Evolutionary conservation across 2,797 vertebrate species (phyloP).

Genomic region (Caiman crocodilus): DNA sequence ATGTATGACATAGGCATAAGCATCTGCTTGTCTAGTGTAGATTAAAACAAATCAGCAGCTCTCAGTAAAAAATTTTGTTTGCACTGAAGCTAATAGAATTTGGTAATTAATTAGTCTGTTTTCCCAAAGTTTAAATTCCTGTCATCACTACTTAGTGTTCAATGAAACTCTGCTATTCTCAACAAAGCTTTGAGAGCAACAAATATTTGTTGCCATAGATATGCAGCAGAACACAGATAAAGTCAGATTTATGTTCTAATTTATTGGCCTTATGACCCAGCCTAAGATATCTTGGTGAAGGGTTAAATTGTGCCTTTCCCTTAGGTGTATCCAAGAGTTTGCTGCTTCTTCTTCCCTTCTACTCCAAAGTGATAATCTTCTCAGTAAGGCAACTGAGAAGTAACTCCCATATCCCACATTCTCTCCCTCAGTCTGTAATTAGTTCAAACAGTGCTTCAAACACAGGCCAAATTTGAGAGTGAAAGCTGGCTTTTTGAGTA

Average conservation of each 20-base stretch:
- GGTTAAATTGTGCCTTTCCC: not conserved
- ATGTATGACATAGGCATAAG: too few species aligned
- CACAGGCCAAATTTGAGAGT: not conserved
- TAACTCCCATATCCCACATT: too few species aligned
- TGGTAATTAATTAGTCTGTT: slow-evolving; percentile 37
- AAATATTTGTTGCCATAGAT: slow-evolving; percentile 64
- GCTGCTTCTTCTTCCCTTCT: too few species aligned
- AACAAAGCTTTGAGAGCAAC: slow-evolving; percentile 15
- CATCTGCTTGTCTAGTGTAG: too few species aligned
- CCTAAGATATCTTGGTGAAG: not conserved
- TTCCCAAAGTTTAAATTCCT: slow-evolving; percentile 17
- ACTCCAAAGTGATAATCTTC: too few species aligned
- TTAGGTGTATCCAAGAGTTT: too few species aligned
- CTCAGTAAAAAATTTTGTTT: not conserved
- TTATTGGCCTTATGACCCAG: slow-evolving; percentile 13
- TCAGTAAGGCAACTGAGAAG: too few species aligned
- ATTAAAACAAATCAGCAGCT: too few species aligned
- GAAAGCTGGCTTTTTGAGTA: not conserved
- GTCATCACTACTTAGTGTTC: not conserved
- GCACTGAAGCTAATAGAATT: not conserved
- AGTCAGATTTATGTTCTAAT: not conserved
- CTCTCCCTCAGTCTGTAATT: too few species aligned
- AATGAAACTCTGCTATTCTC: not conserved
- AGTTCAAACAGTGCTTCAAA: not conserved
- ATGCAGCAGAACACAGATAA: slow-evolving; percentile 37